A percentile compares a stretch with the other conserved stretches of the same genome.
These are phyloP conservation scores for Sycophaga agraensis DNA, from an alignment of 1,140 invertebrate genomes.

Conservation along the genomic window DNA sequence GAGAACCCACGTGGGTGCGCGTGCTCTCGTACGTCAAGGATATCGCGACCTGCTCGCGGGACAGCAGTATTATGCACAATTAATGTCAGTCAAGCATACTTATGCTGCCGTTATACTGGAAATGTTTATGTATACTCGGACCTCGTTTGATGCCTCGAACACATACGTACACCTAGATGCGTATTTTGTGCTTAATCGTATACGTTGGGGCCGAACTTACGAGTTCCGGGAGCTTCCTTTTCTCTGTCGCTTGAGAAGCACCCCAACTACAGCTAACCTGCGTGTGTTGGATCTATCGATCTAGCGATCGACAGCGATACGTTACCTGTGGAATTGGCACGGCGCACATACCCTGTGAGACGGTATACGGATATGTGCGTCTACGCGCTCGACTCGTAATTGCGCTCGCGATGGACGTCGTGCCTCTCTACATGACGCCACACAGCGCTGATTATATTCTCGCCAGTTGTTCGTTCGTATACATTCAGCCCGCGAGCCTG, in stretches of 20 bases:
- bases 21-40: background rate
- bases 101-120: conserved; percentile 36
- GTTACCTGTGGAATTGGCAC: background rate
- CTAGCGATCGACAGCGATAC: conserved; percentile 7
- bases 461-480: background rate
- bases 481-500: no score
- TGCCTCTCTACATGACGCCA: background rate
- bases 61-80: conserved; percentile 38
- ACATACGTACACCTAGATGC: no score
- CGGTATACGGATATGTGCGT: background rate
- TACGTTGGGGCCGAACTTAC: conserved; percentile 25
- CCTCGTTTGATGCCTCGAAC: conserved; percentile 20
- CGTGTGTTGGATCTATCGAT: conserved; percentile 20
- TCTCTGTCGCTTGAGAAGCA: no score
- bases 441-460: conserved; percentile 11
- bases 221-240: conserved; percentile 14
- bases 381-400: conserved; percentile 10
- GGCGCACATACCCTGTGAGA: background rate
- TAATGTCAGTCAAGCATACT: conserved; percentile 40
- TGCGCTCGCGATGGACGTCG: conserved; percentile 6
- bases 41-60: conserved; percentile 14
- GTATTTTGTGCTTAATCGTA: conserved; percentile 22
- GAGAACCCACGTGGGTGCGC: conserved; percentile 19
- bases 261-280: no score
- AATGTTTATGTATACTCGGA: conserved; percentile 36